These are phyloP conservation scores for Cataglyphis altisquamis DNA, from an alignment of 2,888 invertebrate species.

Conservation along the genomic window DNA sequence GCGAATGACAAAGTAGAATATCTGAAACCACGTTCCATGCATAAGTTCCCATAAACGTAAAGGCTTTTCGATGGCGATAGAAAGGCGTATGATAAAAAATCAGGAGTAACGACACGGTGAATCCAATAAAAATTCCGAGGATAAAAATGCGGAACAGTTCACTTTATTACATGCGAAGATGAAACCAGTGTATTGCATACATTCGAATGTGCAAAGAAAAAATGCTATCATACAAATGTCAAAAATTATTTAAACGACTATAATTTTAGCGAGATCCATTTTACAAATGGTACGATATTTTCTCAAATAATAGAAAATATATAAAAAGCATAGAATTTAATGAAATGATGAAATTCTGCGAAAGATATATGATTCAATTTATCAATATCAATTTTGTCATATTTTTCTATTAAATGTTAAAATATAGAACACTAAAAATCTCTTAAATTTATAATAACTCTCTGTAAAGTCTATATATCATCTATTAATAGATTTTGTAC, in stretches of 20 bases:
- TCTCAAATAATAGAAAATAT: background rate
- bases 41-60: conserved; percentile 33
- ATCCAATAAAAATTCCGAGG: conserved; percentile 13
- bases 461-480: conserved; percentile 1
- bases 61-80: conserved; percentile 12
- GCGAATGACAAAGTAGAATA: background rate
- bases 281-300: background rate
- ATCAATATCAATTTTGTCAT: background rate
- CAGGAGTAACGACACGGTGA: background rate
- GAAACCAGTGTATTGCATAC: background rate
- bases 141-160: background rate
- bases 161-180: background rate
- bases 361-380: background rate
- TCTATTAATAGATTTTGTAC: background rate
- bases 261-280: conserved; percentile 2
- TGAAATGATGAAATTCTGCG: conserved; percentile 9
- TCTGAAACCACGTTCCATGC: background rate
- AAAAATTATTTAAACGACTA: background rate
- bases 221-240: background rate
- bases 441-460: background rate
- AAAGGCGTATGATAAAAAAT: conserved; percentile 10
- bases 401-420: background rate
- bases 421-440: background rate
- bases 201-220: background rate
- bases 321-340: background rate